phyloP scores from a whole-genome alignment of 2,888 invertebrate species.

The Agrotis puta region DNA sequence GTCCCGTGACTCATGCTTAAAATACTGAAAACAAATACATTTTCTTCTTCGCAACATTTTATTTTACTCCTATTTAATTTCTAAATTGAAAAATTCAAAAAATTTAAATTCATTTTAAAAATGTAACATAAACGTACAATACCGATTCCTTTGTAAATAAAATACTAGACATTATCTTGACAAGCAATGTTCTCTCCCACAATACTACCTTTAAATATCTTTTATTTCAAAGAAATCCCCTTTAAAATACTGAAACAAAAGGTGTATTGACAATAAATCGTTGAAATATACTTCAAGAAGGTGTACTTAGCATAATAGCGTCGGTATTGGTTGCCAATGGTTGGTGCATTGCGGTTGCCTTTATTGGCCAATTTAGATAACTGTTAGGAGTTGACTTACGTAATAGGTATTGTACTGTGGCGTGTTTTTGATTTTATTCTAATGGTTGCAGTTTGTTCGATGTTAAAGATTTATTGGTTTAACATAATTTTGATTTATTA shows the following conservation, averaged over 20 bases:
- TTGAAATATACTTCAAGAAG: constrained; percentile 18
- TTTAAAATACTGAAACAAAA: constrained; percentile 33
- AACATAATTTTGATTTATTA: too few species aligned
- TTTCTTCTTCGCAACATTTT: too few species aligned
- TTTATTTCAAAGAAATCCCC: constrained; percentile 37
- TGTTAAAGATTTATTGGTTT: constrained; percentile 16
- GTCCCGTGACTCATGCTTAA: too few species aligned
- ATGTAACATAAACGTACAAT: neutral
- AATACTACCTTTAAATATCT: constrained; percentile 14
- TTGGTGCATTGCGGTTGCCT: constrained; percentile 52
- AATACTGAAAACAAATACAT: too few species aligned
- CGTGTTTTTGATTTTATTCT: constrained; percentile 30
- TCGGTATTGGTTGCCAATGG: constrained; percentile 46
- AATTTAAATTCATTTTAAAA: neutral
- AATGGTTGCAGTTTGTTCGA: constrained; percentile 8
- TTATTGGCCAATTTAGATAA: constrained; percentile 37
- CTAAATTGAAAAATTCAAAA: neutral
- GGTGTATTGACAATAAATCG: constrained; percentile 43
- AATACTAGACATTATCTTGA: constrained; percentile 16
- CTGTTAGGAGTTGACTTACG: constrained; percentile 37
- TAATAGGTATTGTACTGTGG: constrained; percentile 32
- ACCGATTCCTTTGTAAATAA: constrained; percentile 8
- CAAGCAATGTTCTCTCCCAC: constrained; percentile 8
- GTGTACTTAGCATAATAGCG: constrained; percentile 29
- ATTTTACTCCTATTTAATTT: neutral